Conservation (phyloP, 2,113 vertebrate species). For the Tetrao urogallus region DNA sequence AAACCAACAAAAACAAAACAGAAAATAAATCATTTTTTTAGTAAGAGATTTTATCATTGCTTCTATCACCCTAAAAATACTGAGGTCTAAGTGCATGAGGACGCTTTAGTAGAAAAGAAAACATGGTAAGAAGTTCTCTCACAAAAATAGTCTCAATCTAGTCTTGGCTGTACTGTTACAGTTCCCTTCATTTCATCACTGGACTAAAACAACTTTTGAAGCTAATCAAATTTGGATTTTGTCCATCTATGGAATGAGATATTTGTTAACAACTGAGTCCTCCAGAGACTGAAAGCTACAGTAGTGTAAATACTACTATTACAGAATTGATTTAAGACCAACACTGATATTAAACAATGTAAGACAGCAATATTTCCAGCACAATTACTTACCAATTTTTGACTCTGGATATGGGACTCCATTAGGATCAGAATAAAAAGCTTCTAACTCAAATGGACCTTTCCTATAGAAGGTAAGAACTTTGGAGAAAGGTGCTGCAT, state of each 20-base stretch:
- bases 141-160: background rate
- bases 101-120: background rate
- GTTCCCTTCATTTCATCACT: background rate
- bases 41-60: background rate
- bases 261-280: background rate
- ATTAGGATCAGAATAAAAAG: slow-evolving; percentile 82
- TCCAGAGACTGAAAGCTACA: background rate
- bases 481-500: slow-evolving; percentile 83
- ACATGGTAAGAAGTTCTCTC: background rate
- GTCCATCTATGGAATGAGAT: background rate
- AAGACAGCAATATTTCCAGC: background rate
- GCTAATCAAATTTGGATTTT: background rate
- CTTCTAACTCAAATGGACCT: slow-evolving; percentile 84
- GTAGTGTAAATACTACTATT: background rate
- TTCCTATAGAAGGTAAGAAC: slow-evolving; percentile 84
- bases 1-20: background rate
- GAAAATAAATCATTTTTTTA: background rate
- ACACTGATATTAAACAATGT: background rate
- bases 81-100: background rate
- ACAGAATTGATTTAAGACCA: background rate
- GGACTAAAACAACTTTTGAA: background rate
- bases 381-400: slow-evolving; percentile 81
- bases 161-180: background rate
- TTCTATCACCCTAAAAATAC: background rate
- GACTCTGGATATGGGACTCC: slow-evolving; percentile 82